Evolutionary conservation across 2,113 vertebrate species (phyloP), one percentile per base, ranked within the genome.

Genomic region (Chaetorhynchus papuensis): DNA sequence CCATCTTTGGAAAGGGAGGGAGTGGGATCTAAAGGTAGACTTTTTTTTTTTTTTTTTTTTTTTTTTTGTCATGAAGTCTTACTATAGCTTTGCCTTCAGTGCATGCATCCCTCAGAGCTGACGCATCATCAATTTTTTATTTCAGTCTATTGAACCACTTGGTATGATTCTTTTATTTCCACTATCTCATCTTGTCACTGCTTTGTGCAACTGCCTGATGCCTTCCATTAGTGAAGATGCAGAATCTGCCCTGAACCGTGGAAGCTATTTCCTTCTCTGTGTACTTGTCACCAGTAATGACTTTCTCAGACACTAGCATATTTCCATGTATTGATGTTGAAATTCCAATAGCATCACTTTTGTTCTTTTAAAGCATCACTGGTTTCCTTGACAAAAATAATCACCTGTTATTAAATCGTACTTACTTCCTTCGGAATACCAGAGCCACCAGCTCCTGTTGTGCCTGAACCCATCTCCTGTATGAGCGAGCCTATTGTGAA

Each of bases 231-330:
- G 44, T 13, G 49, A 68, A 41, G 64, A 64, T 75, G 44, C 80
- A 50, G 75, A 72, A 69, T 42, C 28, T 78, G 60, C 65, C 45
- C 69, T 87, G 79, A 89, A 74, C 72, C 56, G 3, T 35, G 35
- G 80, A 91, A 89, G 49, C 76, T 74, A 19, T 83, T 90, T 92
- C 64, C 35, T 89, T 42, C 76, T 83, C 68, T 14, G 1, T 59
- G 52, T 68, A 37, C 74, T 87, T 95, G 86, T 88, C 86, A 89
- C 68, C 47, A 44, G 72, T 84, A 88, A 92, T 74, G 60, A 84
- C 72, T 56, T 83, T 78, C 24, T 78, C 80, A 89, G 83, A 52
- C 80, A 78, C 71, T 18, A 70, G 50, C 54, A 24, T 60, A 65
- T 90, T 85, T 94, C 54, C 72, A 27, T 35, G 41, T 81, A 75